Conservation (phyloP, 2,888 invertebrate genomes). For the Drosophila ezoana region DNA sequence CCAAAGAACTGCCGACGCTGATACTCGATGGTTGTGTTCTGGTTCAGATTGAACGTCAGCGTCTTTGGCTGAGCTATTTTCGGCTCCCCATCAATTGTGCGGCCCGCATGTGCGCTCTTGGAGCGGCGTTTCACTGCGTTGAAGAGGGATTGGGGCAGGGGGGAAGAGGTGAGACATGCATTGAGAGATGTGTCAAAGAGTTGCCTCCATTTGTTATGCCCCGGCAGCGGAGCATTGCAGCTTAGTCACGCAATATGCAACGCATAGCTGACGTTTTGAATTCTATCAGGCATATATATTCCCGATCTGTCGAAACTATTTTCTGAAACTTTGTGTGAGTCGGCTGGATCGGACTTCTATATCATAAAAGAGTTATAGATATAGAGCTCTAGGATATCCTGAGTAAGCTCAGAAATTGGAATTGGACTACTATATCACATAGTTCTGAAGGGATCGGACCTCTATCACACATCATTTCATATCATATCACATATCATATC, state of each 20-base stretch:
- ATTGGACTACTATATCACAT: too few relatives aligned
- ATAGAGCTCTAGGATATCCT: too few relatives aligned
- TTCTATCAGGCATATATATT: too few relatives aligned
- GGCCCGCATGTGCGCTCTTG: slow-evolving; percentile 84
- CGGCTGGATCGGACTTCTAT: too few relatives aligned
- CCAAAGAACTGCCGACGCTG: slow-evolving; percentile 83
- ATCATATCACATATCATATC: too few relatives aligned
- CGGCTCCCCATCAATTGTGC: slow-evolving; percentile 77
- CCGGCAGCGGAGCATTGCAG: background rate
- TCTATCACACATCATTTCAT: too few relatives aligned
- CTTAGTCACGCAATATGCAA: background rate
- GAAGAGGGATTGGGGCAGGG: background rate
- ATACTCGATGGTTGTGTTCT: slow-evolving; percentile 84
- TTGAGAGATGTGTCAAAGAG: slow-evolving; percentile 27
- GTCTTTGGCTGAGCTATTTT: slow-evolving; percentile 84
- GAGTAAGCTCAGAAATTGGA: too few relatives aligned
- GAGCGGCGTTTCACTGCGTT: slow-evolving; percentile 84
- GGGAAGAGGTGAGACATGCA: background rate
- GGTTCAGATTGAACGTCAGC: slow-evolving; percentile 84
- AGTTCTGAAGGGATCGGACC: too few relatives aligned
- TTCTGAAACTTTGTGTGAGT: too few relatives aligned
- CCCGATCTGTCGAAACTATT: too few relatives aligned
- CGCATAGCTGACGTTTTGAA: too few relatives aligned
- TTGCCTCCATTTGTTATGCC: background rate
- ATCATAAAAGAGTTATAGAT: too few relatives aligned